These are phyloP conservation scores for Hypolimnas misippus DNA, from an alignment of 2,888 invertebrate species.

Conservation along the genomic window DNA sequence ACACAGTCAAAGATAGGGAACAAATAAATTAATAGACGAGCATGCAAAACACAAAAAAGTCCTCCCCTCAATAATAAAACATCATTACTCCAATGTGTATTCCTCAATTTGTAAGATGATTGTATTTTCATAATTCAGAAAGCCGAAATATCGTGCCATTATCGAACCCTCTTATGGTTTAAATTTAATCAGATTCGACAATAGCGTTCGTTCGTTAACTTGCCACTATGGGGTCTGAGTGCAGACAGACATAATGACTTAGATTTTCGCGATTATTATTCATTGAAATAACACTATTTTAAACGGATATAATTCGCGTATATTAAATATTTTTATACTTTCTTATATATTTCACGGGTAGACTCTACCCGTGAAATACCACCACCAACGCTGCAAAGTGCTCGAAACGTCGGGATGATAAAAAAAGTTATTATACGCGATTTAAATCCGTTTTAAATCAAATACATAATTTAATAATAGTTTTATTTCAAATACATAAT, in stretches of 20 bases:
- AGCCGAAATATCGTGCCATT: conserved; percentile 38
- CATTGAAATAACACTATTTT: no score
- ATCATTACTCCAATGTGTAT: conserved; percentile 32
- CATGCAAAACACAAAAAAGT: conserved; percentile 1
- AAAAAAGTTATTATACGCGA: no score
- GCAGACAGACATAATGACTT: conserved; percentile 58
- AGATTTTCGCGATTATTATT: no score
- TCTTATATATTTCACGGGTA: no score
- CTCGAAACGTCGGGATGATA: no score
- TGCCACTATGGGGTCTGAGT: conserved; percentile 36
- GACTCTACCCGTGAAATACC: no score
- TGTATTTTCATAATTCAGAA: conserved; percentile 34
- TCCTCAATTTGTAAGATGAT: conserved; percentile 34
- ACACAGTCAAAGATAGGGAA: neutral
- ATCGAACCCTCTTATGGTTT: conserved; percentile 42
- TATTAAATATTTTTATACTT: no score
- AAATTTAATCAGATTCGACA: conserved; percentile 58
- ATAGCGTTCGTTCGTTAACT: conserved; percentile 54
- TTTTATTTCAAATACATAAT: no score
- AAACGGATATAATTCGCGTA: no score
- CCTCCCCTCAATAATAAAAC: neutral
- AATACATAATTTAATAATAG: no score
- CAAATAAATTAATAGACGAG: conserved; percentile 3
- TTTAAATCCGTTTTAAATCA: no score
- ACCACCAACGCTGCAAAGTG: no score